Percentiles rank a stretch among this genome's conserved stretches.
Evolutionary conservation across 1,140 invertebrate genomes (phyloP).

Genomic region (Nasonia longicornis): DNA sequence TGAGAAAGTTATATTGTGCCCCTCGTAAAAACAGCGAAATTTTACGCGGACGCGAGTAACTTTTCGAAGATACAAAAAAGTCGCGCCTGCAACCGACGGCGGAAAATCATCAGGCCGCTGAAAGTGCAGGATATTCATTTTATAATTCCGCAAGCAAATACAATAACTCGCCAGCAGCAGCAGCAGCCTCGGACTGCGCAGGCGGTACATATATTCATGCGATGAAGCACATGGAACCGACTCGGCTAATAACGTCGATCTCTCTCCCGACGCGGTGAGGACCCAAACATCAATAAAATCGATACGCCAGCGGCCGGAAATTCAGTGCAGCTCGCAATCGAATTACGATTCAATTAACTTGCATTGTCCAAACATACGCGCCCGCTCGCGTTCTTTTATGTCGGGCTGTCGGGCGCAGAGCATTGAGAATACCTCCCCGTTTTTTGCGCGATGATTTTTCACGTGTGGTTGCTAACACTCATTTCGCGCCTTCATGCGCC

Average conservation of each 20-base stretch:
- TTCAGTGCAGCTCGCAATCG: conserved; percentile 15
- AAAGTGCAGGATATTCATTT: conserved; percentile 44
- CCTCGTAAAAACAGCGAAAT: no score
- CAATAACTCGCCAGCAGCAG: conserved; percentile 41
- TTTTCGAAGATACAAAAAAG: background rate
- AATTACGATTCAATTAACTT: conserved; percentile 45
- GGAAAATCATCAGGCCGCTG: conserved; percentile 27
- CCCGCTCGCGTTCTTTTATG: background rate
- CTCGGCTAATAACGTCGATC: conserved; percentile 29
- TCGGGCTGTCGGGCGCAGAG: background rate
- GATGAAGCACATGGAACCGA: background rate
- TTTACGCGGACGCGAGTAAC: background rate
- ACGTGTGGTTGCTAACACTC: background rate
- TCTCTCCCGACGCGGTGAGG: background rate
- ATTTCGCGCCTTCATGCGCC: conserved; percentile 17
- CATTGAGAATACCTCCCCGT: background rate
- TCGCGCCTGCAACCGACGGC: conserved; percentile 27
- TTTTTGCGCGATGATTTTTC: background rate
- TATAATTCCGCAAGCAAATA: conserved; percentile 46
- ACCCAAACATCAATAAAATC: conserved; percentile 34
- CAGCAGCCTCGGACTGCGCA: background rate
- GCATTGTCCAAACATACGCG: conserved; percentile 4
- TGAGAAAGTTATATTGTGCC: no score
- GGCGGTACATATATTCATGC: background rate
- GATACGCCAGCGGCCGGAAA: conserved; percentile 16